Evolutionary conservation across 2,888 invertebrate species (phyloP).

Genomic region (Euclidia mi): DNA sequence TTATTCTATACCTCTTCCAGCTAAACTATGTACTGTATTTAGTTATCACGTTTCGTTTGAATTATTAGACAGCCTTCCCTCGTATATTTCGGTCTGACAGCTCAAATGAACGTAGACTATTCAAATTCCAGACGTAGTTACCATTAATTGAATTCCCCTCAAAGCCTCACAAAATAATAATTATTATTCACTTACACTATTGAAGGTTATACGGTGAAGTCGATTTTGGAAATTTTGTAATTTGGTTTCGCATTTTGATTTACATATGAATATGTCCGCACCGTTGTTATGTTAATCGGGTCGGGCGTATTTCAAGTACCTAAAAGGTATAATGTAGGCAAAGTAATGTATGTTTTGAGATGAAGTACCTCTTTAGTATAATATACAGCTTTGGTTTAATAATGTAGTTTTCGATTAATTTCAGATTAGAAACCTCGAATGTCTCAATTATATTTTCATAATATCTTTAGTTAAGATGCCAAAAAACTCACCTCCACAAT

Average conservation of each 20-base stretch:
- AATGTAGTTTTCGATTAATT: too few relatives aligned
- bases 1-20: conserved; percentile 23
- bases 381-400: too few relatives aligned
- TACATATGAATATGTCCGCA: too few relatives aligned
- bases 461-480: too few relatives aligned
- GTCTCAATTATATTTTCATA: too few relatives aligned
- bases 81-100: conserved; percentile 58
- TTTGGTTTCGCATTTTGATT: neutral
- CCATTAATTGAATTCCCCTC: conserved; percentile 56
- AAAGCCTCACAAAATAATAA: conserved; percentile 30
- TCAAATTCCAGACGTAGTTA: conserved; percentile 52
- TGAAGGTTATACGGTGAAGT: conserved; percentile 2
- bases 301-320: too few relatives aligned
- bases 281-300: too few relatives aligned
- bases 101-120: conserved; percentile 54
- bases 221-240: conserved; percentile 22
- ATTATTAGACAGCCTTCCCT: conserved; percentile 58
- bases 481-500: too few relatives aligned
- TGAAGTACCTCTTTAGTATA: too few relatives aligned
- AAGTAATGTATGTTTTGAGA: too few relatives aligned
- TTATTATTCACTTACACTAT: conserved; percentile 43
- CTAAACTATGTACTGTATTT: conserved; percentile 10
- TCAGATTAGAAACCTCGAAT: too few relatives aligned
- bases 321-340: too few relatives aligned
- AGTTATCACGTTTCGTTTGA: conserved; percentile 58